A percentile compares a stretch with the other conserved stretches of the same genome.
Evolutionary conservation across 1,140 invertebrate genomes (phyloP).

Genomic region (Pissodes strobi): DNA sequence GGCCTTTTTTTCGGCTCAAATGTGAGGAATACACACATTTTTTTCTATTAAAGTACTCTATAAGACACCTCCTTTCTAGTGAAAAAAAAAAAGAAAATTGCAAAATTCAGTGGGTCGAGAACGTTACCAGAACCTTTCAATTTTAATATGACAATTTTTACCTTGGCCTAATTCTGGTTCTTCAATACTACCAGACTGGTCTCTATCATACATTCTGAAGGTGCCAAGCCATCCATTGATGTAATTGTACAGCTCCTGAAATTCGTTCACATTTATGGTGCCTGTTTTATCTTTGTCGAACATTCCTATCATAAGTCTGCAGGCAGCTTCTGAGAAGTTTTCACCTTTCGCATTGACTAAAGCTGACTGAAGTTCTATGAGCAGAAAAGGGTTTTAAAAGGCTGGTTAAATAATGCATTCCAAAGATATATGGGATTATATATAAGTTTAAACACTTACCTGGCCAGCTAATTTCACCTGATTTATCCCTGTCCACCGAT

Average conservation of each 20-base stretch:
- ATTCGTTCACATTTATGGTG: conserved; percentile 86
- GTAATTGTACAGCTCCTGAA: conserved; percentile 85
- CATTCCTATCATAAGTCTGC: conserved; percentile 91
- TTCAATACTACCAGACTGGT: no score
- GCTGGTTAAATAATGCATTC: no score
- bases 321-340: conserved; percentile 82
- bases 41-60: no score
- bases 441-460: conserved; percentile 8
- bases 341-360: conserved; percentile 86
- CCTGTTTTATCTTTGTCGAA: conserved; percentile 85
- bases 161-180: no score
- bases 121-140: no score
- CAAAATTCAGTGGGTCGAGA: no score
- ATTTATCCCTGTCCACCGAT: conserved; percentile 80
- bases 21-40: no score
- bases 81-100: no score
- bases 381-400: no score
- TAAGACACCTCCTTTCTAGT: no score
- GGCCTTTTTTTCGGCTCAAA: no score
- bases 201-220: conserved; percentile 80
- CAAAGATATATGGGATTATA: conserved; percentile 5
- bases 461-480: conserved; percentile 76
- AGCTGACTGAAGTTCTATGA: conserved; percentile 79
- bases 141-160: no score
- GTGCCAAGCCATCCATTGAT: conserved; percentile 86